phyloP scores from a whole-genome alignment of 2,888 invertebrate genomes.

The Acleris laterana region DNA sequence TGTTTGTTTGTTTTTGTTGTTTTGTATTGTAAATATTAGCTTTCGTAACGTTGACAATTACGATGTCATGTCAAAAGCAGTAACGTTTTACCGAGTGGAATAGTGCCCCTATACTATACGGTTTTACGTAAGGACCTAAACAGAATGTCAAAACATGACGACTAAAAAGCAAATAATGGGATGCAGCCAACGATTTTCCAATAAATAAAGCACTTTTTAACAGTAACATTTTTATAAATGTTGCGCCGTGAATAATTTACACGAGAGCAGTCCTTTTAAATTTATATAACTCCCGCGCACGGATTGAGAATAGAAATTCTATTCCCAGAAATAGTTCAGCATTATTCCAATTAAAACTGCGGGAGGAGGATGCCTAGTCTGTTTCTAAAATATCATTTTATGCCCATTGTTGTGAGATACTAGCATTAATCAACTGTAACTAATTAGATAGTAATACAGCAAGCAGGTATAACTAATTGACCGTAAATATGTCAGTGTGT shows the following conservation, averaged over 20 bases:
- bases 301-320: constrained; percentile 33
- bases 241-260: background rate
- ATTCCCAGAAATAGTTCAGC: constrained; percentile 33
- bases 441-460: background rate
- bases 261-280: constrained; percentile 1
- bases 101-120: too few relatives aligned
- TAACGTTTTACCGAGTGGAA: too few relatives aligned
- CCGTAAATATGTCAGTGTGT: background rate
- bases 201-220: background rate
- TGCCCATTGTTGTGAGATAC: background rate
- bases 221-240: background rate
- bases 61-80: too few relatives aligned
- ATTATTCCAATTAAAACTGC: constrained; percentile 34
- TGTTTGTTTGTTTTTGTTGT: too few relatives aligned
- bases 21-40: too few relatives aligned
- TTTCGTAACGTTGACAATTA: too few relatives aligned
- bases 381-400: constrained; percentile 7
- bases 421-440: background rate
- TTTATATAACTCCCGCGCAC: constrained; percentile 5
- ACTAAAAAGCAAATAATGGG: too few relatives aligned
- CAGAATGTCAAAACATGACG: too few relatives aligned
- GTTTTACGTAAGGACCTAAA: too few relatives aligned
- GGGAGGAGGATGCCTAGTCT: constrained; percentile 4
- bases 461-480: background rate
- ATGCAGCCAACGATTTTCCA: too few relatives aligned